These are phyloP conservation scores for Chrysocyon brachyurus DNA, from an alignment of 2,797 vertebrate species.

Conservation along the genomic window DNA sequence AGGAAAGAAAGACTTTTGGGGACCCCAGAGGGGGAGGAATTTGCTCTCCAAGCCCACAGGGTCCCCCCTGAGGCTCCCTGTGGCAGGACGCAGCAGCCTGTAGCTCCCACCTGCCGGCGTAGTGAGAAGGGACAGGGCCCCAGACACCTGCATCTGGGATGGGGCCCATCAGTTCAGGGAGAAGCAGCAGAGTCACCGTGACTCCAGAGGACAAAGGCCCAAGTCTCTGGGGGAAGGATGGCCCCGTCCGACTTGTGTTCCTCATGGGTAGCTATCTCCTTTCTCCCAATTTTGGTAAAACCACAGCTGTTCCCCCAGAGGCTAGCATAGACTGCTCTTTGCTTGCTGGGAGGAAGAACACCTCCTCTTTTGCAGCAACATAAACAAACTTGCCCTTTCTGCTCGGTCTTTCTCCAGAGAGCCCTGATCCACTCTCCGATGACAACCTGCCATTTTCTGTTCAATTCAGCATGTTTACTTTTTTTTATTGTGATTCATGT, in stretches of 20 bases:
- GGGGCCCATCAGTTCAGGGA: background rate
- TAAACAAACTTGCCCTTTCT: constrained; percentile 58
- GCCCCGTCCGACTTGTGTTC: background rate
- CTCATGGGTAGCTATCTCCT: accelerated
- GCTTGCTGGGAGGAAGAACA: background rate
- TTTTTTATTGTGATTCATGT: constrained; percentile 84
- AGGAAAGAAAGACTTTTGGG: background rate
- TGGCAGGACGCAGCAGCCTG: too few relatives aligned
- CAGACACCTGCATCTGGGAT: background rate
- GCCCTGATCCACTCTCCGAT: constrained; percentile 51
- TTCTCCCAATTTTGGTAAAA: background rate
- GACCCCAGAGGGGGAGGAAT: background rate
- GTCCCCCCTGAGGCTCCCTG: accelerated
- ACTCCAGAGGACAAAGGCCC: background rate
- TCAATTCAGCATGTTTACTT: constrained; percentile 80
- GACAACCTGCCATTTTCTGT: constrained; percentile 78
- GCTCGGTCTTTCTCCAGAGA: constrained; percentile 30
- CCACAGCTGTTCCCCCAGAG: background rate
- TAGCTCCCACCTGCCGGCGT: too few relatives aligned
- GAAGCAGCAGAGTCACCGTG: background rate
- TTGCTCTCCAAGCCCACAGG: background rate
- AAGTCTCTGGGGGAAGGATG: background rate
- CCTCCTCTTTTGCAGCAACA: background rate
- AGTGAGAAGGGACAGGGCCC: background rate
- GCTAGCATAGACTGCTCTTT: background rate